Percentiles rank a stretch among this genome's conserved stretches.
Conservation (phyloP, 2,797 vertebrate genomes). For the Enteromius argenteus region DNA sequence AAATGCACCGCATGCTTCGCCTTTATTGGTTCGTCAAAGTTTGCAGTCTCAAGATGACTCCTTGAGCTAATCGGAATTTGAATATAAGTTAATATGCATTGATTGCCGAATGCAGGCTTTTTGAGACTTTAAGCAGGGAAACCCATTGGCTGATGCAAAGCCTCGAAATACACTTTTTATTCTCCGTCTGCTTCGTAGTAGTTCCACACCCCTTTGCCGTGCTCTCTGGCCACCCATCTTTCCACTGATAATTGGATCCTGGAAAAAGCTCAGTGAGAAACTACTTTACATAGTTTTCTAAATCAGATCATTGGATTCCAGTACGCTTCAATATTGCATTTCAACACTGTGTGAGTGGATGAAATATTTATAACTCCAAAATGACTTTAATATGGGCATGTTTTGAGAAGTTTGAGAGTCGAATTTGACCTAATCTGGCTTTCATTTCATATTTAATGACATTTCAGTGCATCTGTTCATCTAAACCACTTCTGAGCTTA, state of each 20-base stretch:
- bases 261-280: slow-evolving; percentile 58
- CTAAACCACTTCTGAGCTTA: not conserved
- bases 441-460: slow-evolving; percentile 24
- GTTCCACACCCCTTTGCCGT: not conserved
- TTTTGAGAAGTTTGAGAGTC: slow-evolving; percentile 47
- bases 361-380: slow-evolving; percentile 62
- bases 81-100: slow-evolving; percentile 41
- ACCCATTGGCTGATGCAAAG: slow-evolving; percentile 41
- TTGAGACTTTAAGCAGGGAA: not conserved
- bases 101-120: slow-evolving; percentile 35
- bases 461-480: slow-evolving; percentile 7
- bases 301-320: slow-evolving; percentile 56
- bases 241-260: slow-evolving; percentile 58
- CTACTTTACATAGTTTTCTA: slow-evolving; percentile 57
- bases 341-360: slow-evolving; percentile 43
- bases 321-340: slow-evolving; percentile 60
- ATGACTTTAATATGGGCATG: slow-evolving; percentile 60
- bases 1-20: not conserved
- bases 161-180: slow-evolving; percentile 49
- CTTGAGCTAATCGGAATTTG: slow-evolving; percentile 28
- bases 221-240: slow-evolving; percentile 36
- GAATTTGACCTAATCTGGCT: slow-evolving; percentile 31
- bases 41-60: not conserved
- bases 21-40: slow-evolving; percentile 24
- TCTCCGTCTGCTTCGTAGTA: slow-evolving; percentile 27